A percentile compares a stretch with the other conserved stretches of the same genome.
These are phyloP conservation scores for Nipponia nippon DNA, from an alignment of 2,113 vertebrate species.

Conservation along the genomic window DNA sequence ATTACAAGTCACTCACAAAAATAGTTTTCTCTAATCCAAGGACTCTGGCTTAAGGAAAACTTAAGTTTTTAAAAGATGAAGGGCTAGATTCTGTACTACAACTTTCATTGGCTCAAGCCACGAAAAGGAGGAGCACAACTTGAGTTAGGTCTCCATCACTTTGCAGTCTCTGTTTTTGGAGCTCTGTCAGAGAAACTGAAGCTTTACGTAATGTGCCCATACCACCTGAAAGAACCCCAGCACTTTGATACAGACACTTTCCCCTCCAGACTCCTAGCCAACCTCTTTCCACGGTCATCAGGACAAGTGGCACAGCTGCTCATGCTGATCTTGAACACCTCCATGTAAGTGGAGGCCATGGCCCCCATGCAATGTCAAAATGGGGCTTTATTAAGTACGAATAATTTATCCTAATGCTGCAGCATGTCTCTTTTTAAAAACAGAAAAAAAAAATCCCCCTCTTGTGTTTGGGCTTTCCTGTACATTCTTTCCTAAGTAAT, in stretches of 20 bases:
- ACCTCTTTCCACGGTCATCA: neutral
- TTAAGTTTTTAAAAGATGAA: neutral
- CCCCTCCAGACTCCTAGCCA: neutral
- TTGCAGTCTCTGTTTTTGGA: neutral
- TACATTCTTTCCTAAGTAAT: neutral
- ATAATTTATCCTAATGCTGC: neutral
- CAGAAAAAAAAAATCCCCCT: neutral
- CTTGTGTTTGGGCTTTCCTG: neutral
- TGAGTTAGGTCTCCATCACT: neutral
- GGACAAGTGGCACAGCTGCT: neutral
- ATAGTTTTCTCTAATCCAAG: neutral
- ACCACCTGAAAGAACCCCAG: neutral
- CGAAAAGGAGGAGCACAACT: neutral
- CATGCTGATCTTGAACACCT: neutral
- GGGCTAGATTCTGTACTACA: neutral
- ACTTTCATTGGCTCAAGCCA: neutral
- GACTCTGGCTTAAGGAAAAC: neutral
- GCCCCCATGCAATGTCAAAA: neutral
- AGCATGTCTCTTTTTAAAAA: neutral
- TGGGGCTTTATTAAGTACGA: accelerated
- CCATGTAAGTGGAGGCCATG: neutral
- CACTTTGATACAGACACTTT: neutral
- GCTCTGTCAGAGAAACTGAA: neutral
- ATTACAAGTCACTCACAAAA: neutral
- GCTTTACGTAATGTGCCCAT: neutral